phyloP scores from a whole-genome alignment of 2,113 vertebrate species.

The Alaudala cheleensis region DNA sequence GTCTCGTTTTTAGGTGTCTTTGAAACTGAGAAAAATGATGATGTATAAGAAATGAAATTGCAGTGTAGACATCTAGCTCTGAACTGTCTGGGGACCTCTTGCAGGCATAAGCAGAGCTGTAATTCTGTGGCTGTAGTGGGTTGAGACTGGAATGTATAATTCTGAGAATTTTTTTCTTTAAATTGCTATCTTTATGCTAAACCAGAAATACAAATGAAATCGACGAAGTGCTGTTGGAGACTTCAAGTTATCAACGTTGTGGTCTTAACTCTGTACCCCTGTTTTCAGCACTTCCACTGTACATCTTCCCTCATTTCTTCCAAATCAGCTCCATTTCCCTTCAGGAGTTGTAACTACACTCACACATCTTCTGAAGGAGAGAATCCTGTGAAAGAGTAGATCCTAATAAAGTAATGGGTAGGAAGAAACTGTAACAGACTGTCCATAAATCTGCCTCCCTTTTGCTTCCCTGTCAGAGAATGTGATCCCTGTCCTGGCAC shows the following conservation, averaged over 20 bases:
- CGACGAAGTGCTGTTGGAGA: background rate
- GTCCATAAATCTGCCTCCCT: accelerated
- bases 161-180: background rate
- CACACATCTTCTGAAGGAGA: background rate
- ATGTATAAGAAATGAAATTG: background rate
- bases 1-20: background rate
- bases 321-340: background rate
- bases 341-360: background rate
- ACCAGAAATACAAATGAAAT: background rate
- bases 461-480: background rate
- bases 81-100: background rate
- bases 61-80: background rate
- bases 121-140: slow-evolving; percentile 24
- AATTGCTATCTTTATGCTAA: background rate
- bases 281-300: background rate
- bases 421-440: background rate
- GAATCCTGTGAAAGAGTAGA: background rate
- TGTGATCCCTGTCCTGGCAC: background rate
- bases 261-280: background rate
- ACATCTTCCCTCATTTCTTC: background rate
- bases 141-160: slow-evolving; percentile 26
- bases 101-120: background rate
- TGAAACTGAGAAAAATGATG: background rate
- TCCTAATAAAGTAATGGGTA: background rate
- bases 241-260: background rate